These are phyloP conservation scores for Trissolcus brochymenae DNA, from an alignment of 2,888 invertebrate genomes.

Conservation along the genomic window DNA sequence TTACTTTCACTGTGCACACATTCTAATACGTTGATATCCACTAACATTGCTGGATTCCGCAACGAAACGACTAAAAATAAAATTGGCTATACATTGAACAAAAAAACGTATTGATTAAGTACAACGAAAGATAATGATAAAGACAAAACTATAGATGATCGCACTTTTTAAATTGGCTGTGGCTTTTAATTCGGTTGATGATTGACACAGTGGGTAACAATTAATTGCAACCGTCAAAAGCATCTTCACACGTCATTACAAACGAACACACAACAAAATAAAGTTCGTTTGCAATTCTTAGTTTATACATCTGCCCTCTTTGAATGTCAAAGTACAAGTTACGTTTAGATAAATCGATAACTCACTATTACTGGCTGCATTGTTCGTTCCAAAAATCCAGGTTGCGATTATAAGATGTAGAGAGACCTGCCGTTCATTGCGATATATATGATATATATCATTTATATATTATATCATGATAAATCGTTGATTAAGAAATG, in stretches of 20 bases:
- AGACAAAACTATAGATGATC: constrained; percentile 32
- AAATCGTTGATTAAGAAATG: constrained; percentile 31
- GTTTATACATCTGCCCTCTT: constrained; percentile 48
- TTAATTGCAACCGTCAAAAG: constrained; percentile 28
- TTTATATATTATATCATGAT: constrained; percentile 18
- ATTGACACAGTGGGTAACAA: constrained; percentile 20
- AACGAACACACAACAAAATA: constrained; percentile 42
- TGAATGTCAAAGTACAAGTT: constrained; percentile 43
- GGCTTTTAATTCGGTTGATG: constrained; percentile 30
- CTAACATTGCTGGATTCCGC: constrained; percentile 61
- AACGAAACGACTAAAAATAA: constrained; percentile 50
- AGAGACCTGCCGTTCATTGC: constrained; percentile 34
- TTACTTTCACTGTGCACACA: constrained; percentile 69
- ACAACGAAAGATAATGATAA: constrained; percentile 12
- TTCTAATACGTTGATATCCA: constrained; percentile 68
- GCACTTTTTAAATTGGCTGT: constrained; percentile 31
- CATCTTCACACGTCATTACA: constrained; percentile 32
- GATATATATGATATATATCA: constrained; percentile 20
- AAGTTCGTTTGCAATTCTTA: constrained; percentile 50
- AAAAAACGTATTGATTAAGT: constrained; percentile 28
- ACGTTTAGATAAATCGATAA: constrained; percentile 53
- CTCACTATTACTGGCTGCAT: constrained; percentile 41
- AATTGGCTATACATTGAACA: constrained; percentile 24
- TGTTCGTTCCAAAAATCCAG: constrained; percentile 46
- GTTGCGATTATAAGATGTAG: constrained; percentile 49